A percentile compares a stretch with the other conserved stretches of the same genome.
Conservation (phyloP, 2,888 invertebrate species). For the Nephrocerus scutellatus region DNA sequence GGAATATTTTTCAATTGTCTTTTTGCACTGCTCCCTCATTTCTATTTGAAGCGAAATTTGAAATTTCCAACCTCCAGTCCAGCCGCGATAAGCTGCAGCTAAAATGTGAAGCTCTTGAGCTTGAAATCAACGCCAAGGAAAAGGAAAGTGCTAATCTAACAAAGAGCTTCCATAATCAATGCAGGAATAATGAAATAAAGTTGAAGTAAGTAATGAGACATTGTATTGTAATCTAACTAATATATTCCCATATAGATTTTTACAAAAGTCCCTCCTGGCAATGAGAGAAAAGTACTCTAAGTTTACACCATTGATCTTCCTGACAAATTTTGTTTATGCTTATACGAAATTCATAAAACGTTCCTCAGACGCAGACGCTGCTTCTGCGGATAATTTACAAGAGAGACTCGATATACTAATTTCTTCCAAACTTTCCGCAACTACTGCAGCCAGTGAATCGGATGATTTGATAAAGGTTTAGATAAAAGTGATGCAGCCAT, state of each 20-base stretch:
- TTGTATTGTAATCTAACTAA: not conserved
- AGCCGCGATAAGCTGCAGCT: constrained; percentile 31
- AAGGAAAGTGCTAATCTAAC: constrained; percentile 23
- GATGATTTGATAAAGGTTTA: constrained; percentile 27
- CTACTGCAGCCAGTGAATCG: constrained; percentile 20
- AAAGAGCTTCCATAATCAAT: constrained; percentile 33
- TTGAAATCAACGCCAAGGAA: constrained; percentile 26
- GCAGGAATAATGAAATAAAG: constrained; percentile 34
- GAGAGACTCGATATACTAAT: constrained; percentile 23
- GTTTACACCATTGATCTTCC: constrained; percentile 44
- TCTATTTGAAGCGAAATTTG: constrained; percentile 33
- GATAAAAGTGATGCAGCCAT: constrained; percentile 2
- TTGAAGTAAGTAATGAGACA: constrained; percentile 33
- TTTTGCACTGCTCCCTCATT: not conserved
- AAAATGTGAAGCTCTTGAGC: constrained; percentile 24
- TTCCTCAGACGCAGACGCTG: constrained; percentile 12
- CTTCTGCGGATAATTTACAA: constrained; percentile 8
- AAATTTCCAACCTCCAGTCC: constrained; percentile 29
- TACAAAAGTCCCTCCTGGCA: constrained; percentile 35
- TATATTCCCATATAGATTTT: constrained; percentile 28
- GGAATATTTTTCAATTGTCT: not conserved
- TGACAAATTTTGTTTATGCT: constrained; percentile 41
- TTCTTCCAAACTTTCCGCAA: constrained; percentile 21
- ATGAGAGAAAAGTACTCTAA: constrained; percentile 44
- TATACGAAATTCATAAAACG: constrained; percentile 33